Evolutionary conservation across 2,888 invertebrate species (phyloP), one percentile per base, ranked within the genome.

Genomic region (Calliopum simillimum): DNA sequence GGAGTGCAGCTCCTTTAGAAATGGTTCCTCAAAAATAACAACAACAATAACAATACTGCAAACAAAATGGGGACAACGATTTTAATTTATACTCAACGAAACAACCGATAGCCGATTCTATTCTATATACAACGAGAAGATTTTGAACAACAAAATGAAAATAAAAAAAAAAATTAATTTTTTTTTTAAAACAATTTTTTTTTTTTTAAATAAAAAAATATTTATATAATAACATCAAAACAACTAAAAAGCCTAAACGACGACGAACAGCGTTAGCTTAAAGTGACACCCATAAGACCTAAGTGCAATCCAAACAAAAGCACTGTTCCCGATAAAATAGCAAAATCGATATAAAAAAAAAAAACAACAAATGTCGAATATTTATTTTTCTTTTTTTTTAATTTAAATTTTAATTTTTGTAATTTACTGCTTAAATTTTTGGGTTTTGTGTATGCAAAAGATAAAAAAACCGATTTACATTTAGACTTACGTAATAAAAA

Each of bases 391-490:
- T 25, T 21, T 56, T 72, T 55, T 68, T 33, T 61, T 74, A 73
- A 74, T 75, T 76, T 75, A 76, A 71, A 70, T 71, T 71, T 69
- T 63, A 68, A 70, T 66, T 73, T 70, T 49, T 68, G 46, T 75
- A 73, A 71, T 71, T 71, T 73, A 73, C 51, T 72, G 67, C 71
- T 65, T 70, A 79, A 79, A 82, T 79, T 78, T 76, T 77, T 43
- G 33, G 23, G 69, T 80, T 79, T 77, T 77, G 77, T 81, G 79
- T 78, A 51, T 74, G 76, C 76, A 76, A 63, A 58, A 73, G 72
- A 73, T 76, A 76, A 70, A 74, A 74, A 78, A 79, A 79, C 77
- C 74, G 84, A 83, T 83, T 83, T 83, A 83, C 82, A 83, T 83
- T 82, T 82, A 82, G 78, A n/a, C n/a, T 77, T 72, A 79, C 71